These are phyloP conservation scores for Vimba vimba DNA, from an alignment of 2,113 vertebrate genomes.

Conservation along the genomic window DNA sequence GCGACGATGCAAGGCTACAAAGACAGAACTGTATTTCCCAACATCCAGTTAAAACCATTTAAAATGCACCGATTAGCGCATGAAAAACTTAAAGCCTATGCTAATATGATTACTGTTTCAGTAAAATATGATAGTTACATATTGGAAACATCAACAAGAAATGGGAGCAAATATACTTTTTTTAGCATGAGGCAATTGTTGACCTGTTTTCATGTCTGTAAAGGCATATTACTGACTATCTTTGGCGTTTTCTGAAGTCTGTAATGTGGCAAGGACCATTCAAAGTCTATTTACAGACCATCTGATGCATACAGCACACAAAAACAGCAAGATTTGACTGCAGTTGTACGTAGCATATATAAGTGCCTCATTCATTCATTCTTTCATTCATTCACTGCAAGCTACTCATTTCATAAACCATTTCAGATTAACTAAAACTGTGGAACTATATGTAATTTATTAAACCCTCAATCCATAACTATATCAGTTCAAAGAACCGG, in stretches of 20 bases:
- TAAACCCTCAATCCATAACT: no score
- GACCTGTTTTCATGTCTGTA: background rate
- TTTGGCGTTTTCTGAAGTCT: background rate
- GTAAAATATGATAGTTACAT: background rate
- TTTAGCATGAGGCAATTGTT: background rate
- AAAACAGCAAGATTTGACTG: background rate
- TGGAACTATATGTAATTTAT: no score
- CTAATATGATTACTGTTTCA: background rate
- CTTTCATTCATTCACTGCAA: no score
- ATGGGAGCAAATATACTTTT: background rate
- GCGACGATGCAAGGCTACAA: background rate
- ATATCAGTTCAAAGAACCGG: background rate
- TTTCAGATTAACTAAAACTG: no score
- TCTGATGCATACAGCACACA: background rate
- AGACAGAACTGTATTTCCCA: background rate
- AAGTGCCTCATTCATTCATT: no score
- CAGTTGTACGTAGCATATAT: background rate
- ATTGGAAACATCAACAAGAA: background rate
- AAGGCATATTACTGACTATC: background rate
- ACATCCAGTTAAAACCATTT: background rate
- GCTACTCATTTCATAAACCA: no score
- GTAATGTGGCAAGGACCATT: background rate
- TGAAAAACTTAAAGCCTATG: background rate
- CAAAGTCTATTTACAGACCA: background rate
- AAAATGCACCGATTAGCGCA: background rate